These are phyloP conservation scores for Aphidius colemani DNA, from an alignment of 2,888 invertebrate species.

Conservation along the genomic window DNA sequence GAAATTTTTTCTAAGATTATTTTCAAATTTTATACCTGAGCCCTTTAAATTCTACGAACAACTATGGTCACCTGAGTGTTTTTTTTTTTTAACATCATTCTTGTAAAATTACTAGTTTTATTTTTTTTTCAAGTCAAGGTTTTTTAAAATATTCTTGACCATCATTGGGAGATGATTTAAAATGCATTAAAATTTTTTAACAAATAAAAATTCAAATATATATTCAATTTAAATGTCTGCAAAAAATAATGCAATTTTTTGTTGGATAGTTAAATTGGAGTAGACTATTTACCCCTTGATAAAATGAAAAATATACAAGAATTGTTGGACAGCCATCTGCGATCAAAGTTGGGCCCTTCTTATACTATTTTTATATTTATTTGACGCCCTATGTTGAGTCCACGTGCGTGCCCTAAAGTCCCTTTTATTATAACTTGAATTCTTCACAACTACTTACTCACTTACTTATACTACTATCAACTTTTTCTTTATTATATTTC, in stretches of 20 bases:
- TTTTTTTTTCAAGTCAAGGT: too few species aligned
- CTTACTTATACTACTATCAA: too few species aligned
- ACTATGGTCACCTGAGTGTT: slow-evolving; percentile 36
- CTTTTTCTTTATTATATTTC: slow-evolving; percentile 13
- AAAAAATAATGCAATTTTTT: slow-evolving; percentile 7
- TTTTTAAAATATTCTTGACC: too few species aligned
- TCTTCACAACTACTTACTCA: too few species aligned
- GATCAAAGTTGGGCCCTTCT: slow-evolving; percentile 3
- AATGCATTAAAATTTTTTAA: background rate
- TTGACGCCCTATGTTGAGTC: slow-evolving; percentile 3
- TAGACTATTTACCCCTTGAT: background rate
- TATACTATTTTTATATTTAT: background rate
- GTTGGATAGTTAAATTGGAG: too few species aligned
- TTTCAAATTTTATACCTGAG: slow-evolving; percentile 31
- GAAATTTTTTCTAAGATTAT: too few species aligned
- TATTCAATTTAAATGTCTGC: slow-evolving; percentile 3
- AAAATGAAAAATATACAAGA: background rate
- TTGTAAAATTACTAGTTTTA: too few species aligned
- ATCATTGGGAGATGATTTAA: too few species aligned
- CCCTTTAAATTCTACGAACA: slow-evolving; percentile 37
- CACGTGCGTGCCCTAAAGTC: slow-evolving; percentile 16
- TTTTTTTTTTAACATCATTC: slow-evolving; percentile 7
- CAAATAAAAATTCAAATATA: background rate
- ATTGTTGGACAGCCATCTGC: slow-evolving; percentile 12
- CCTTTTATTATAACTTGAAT: background rate